A percentile compares a stretch with the other conserved stretches of the same genome.
Evolutionary conservation across 2,113 vertebrate species (phyloP).

Genomic region (Cyanoliseus patagonus): DNA sequence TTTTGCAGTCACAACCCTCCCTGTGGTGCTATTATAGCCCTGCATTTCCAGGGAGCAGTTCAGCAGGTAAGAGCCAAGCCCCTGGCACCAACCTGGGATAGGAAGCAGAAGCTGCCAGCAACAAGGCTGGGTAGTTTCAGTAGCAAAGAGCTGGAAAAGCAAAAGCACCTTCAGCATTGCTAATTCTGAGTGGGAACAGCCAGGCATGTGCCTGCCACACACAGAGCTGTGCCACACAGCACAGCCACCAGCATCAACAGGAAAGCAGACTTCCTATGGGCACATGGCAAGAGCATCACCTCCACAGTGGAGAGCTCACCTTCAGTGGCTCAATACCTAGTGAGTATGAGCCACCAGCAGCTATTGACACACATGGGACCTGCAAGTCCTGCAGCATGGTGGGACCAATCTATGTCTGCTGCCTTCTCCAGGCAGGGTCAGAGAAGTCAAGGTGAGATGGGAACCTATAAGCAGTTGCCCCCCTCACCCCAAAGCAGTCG

Average conservation of each 20-base stretch:
- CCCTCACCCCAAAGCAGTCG: background rate
- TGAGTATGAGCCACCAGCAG: background rate
- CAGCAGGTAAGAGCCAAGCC: background rate
- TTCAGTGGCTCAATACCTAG: background rate
- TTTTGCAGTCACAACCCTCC: background rate
- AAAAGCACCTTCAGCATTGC: background rate
- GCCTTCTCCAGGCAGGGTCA: background rate
- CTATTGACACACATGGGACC: background rate
- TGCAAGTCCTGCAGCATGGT: background rate
- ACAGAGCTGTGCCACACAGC: background rate
- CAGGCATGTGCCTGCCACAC: background rate
- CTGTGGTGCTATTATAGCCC: background rate
- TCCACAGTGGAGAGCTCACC: background rate
- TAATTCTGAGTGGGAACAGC: background rate
- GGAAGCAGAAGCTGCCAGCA: background rate
- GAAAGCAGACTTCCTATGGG: accelerated
- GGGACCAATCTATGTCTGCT: background rate
- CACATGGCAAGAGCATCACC: background rate
- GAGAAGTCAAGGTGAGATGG: background rate
- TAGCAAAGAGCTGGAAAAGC: background rate
- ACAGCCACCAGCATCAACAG: accelerated
- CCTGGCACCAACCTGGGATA: background rate
- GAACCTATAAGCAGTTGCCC: background rate
- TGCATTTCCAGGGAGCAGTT: background rate
- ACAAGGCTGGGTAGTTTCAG: background rate